Conservation (phyloP, 2,888 invertebrate species). For the Sarcophaga subvicina region DNA sequence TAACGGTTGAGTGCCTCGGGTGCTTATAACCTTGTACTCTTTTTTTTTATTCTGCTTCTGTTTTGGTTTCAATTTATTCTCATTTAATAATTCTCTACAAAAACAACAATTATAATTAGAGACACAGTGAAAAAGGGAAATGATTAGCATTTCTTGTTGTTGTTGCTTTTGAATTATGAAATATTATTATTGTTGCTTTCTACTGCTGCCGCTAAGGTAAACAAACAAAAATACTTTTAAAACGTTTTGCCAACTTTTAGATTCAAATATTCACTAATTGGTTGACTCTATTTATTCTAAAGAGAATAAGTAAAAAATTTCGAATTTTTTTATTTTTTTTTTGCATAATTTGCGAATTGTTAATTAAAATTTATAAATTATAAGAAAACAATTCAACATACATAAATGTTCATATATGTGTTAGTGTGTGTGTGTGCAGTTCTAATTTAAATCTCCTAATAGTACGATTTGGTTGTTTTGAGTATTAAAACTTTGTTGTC, state of each 20-base stretch:
- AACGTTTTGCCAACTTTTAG: constrained; percentile 39
- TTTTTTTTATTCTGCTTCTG: constrained; percentile 31
- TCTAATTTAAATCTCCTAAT: background rate
- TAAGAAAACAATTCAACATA: background rate
- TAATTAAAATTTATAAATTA: background rate
- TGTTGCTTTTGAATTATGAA: constrained; percentile 38
- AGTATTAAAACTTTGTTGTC: background rate
- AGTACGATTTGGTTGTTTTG: background rate
- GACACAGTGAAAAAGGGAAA: constrained; percentile 39
- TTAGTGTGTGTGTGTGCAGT: background rate
- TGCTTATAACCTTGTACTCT: constrained; percentile 68
- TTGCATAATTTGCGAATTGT: background rate
- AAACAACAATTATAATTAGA: constrained; percentile 60
- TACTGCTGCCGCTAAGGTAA: constrained; percentile 39
- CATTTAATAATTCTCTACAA: constrained; percentile 58
- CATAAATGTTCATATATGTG: background rate
- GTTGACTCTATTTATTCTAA: constrained; percentile 5
- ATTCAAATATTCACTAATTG: constrained; percentile 45
- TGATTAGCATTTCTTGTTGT: constrained; percentile 23
- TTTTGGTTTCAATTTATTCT: constrained; percentile 55
- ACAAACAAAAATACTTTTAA: constrained; percentile 24
- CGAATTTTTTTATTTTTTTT: too few species aligned
- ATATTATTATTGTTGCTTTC: constrained; percentile 42
- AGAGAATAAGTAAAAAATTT: too few species aligned
- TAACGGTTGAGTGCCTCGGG: constrained; percentile 67